Percentiles rank a stretch among this genome's conserved stretches.
phyloP scores from a whole-genome alignment of 2,888 invertebrate species.

The Oscheius sp. region DNA sequence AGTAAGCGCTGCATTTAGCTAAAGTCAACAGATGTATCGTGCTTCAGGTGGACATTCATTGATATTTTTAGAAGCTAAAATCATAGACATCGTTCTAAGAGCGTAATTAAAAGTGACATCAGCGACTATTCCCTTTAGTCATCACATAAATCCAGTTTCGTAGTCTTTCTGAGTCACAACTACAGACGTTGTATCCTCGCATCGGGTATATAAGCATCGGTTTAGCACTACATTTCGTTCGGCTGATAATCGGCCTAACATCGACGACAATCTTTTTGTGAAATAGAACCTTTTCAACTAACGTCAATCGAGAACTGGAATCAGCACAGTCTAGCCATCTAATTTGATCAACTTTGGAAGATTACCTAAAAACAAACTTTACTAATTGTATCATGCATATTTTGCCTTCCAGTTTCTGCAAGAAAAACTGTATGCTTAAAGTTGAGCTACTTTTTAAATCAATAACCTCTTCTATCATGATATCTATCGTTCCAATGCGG shows the following conservation, averaged over 20 bases:
- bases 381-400: too few species aligned
- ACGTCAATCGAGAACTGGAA: too few species aligned
- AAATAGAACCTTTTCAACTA: too few species aligned
- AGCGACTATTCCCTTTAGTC: conserved; percentile 14
- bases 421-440: too few species aligned
- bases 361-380: too few species aligned
- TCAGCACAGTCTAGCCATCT: too few species aligned
- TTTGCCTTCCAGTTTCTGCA: too few species aligned
- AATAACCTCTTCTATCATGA: conserved; percentile 5
- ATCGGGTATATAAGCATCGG: conserved; percentile 8
- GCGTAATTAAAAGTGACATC: not conserved
- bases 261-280: too few species aligned
- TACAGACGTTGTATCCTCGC: not conserved
- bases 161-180: conserved; percentile 8
- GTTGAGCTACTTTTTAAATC: too few species aligned
- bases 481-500: conserved; percentile 11
- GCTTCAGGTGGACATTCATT: not conserved
- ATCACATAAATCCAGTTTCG: conserved; percentile 1
- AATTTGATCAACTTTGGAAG: too few species aligned
- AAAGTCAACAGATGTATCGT: conserved; percentile 13
- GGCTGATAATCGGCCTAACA: not conserved
- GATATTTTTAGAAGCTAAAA: not conserved
- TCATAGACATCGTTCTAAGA: not conserved
- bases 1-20: conserved; percentile 9
- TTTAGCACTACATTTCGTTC: not conserved